Base-by-base conservation (phyloP, 2,888 invertebrate species). In the Papilio gigon region DNA sequence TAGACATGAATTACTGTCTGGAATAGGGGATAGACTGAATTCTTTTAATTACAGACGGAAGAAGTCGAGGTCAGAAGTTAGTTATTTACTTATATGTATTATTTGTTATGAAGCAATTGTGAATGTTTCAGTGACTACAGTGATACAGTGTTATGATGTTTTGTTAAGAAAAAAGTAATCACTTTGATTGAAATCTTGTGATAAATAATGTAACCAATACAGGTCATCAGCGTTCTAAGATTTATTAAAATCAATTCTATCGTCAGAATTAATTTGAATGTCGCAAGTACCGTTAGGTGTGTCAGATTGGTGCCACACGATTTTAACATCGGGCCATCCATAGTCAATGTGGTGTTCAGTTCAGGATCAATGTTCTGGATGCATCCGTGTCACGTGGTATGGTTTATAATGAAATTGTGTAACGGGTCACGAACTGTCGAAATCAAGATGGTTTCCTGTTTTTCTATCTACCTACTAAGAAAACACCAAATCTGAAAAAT, bases 301-400 rank as follows among this genome's bases (percentile, higher is more conserved):
- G 50, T 47, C 33, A 47, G n/a, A n/a, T 3, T n/a, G 12, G 35
- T 30, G 14, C 9, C 14, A 33, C n/a, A 25, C 22, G 25, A 53
- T 59, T 44, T 47, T 30, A 50, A 37, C 60, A 60, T 50, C 35
- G 64, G 68, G 62, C 63, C 68, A 70, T 72, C 68, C 76, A 82
- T 82, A 80, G 70, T 77, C 80, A 71, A 72, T 76, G 74, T 72
- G 70, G 69, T 76, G 75, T 78, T 71, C 73, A 78, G 82, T 80
- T 87, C 87, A 87, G 87, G 88, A 83, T 88, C 86, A 88, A 84
- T 81, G 84, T 79, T 82, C 86, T 74, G 53, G 67, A 72, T 64
- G 68, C 22, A 61, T 65, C 25, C 11, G 61, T 30, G 62, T 50
- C 68, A 59, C 59, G 50, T 69, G 65, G 42, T n/a, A 33, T 11